Percentiles rank a stretch among this genome's conserved stretches.
phyloP scores from a whole-genome alignment of 2,888 invertebrate species.

The Sinohyriopsis cumingii region DNA sequence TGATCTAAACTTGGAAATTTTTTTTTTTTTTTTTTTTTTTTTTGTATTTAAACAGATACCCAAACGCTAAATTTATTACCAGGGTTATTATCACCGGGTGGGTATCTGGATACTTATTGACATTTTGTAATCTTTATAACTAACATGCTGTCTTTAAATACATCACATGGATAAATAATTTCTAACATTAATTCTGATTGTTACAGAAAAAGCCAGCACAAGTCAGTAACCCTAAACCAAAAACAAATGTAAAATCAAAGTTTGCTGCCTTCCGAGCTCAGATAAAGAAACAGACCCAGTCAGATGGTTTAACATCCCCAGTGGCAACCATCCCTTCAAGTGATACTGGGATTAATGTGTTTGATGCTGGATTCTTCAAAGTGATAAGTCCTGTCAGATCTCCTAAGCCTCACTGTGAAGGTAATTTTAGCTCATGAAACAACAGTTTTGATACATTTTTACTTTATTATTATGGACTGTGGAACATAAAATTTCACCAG shows the following conservation, averaged over 20 bases:
- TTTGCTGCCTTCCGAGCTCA: constrained; percentile 66
- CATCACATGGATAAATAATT: background rate
- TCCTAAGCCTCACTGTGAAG: constrained; percentile 53
- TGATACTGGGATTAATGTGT: constrained; percentile 38
- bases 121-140: no score
- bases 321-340: background rate
- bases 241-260: constrained; percentile 54
- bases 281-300: constrained; percentile 51
- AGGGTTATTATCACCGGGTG: no score
- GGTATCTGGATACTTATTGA: no score
- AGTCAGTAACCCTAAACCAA: constrained; percentile 4
- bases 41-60: no score
- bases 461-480: background rate
- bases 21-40: no score
- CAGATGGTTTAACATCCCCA: constrained; percentile 9
- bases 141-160: no score
- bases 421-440: constrained; percentile 23
- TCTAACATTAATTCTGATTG: constrained; percentile 2
- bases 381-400: constrained; percentile 59
- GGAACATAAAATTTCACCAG: background rate
- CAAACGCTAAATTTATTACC: no score
- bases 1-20: no score
- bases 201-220: constrained; percentile 44
- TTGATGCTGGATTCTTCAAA: constrained; percentile 66
- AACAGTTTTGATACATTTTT: background rate